Percentiles rank a stretch among this genome's conserved stretches.
phyloP scores from a whole-genome alignment of 2,888 invertebrate genomes.

The Chalcis sispes region DNA sequence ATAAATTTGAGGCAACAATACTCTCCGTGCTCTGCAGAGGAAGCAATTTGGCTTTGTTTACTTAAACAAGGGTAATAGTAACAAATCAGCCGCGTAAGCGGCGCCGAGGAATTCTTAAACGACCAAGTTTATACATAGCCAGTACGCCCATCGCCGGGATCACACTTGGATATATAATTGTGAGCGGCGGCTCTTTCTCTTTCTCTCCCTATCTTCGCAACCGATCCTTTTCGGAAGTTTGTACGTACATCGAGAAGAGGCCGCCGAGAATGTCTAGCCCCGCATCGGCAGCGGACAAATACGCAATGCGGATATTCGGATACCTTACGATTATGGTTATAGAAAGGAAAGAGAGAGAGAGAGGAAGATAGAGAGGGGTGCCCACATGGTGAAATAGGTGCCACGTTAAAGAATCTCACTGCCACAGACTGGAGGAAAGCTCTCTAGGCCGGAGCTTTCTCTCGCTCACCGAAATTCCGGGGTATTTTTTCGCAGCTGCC shows the following conservation, averaged over 20 bases:
- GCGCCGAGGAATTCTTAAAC: constrained; percentile 20
- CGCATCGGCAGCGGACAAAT: background rate
- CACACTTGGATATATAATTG: too few relatives aligned
- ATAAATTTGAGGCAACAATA: too few relatives aligned
- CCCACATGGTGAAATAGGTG: background rate
- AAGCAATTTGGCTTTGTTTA: background rate
- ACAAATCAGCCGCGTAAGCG: constrained; percentile 12
- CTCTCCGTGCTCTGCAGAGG: too few relatives aligned
- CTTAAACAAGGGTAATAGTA: background rate
- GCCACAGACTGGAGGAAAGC: too few relatives aligned
- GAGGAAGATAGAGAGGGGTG: too few relatives aligned
- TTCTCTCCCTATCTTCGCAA: too few relatives aligned
- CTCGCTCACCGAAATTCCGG: too few relatives aligned
- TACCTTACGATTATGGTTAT: constrained; percentile 49
- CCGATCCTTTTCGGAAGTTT: constrained; percentile 2
- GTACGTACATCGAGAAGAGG: constrained; percentile 14
- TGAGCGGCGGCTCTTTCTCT: too few relatives aligned
- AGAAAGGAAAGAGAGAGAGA: background rate
- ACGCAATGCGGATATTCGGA: constrained; percentile 45
- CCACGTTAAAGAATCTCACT: constrained; percentile 33
- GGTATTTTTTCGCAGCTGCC: too few relatives aligned
- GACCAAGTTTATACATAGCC: background rate
- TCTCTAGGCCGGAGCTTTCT: too few relatives aligned
- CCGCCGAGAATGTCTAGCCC: too few relatives aligned
- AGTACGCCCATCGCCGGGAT: constrained; percentile 12